Evolutionary conservation across 1,140 invertebrate genomes (phyloP), one percentile per base, ranked within the genome.

Genomic region (Glossosoma conforme): DNA sequence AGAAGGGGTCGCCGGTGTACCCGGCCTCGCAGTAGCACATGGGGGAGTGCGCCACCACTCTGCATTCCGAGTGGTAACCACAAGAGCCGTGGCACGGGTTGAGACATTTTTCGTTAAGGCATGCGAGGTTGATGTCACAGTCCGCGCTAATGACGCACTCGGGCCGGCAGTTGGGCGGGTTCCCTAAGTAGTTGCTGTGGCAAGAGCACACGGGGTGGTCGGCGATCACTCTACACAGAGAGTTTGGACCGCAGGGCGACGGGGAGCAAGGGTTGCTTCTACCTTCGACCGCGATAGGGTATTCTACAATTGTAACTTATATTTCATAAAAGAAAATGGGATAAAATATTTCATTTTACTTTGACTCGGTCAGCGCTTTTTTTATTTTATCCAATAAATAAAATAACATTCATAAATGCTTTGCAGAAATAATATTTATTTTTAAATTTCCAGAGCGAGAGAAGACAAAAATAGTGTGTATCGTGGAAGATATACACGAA

Each of bases 1-100:
- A 75, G 61, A 87, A 87, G 3, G 86, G 85, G 75, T 88, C 79
- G 17, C 86, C 86, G 10, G 82, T 83, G 64, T 76, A 87, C 3
- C 86, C 86, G 8, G 75, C 66, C 37, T 81, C 75, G 62, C 87
- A 91, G 43, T 77, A 77, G 61, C 87, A 90, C 19, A 85, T 71
- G n/a, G 72, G 69, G 60, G 68, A 77, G 44, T 80, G 77, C 54
- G 72, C 70, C 2, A 80, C 67, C 2, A 82, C 77, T 58, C 75
- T 69, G 60, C 84, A 86, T 18, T 74, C 66, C 1, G 82, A 75
- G 51, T 78, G 76, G 2, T 70, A 61, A 3, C 85, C 85, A 60
- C 86, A 89, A 20, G 76, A 70, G 43, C 81, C 81, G n/a, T 72
- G 68, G 45, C 85, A 87, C 3, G 84, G 84, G 62, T 87, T 77